Evolutionary conservation across 2,797 vertebrate genomes (phyloP), one percentile per base, ranked within the genome.

Genomic region (Chaunax sp.): DNA sequence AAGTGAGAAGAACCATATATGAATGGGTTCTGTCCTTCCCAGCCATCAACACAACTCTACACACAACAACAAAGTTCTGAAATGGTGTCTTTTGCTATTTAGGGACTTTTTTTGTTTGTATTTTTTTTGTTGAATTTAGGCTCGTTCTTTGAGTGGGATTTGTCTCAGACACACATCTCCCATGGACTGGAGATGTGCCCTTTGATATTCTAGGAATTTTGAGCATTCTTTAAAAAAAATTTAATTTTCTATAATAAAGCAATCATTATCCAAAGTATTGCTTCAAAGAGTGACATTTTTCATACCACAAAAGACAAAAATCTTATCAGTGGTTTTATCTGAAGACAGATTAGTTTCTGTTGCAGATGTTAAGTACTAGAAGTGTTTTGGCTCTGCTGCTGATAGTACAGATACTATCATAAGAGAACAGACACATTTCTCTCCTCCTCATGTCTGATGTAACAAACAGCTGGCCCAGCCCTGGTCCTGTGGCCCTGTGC

Each of bases 311-410:
- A 15, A 30, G 20, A 40, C 44, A 11, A 1, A 22, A 45, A n/a
- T 46, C 11, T n/a, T n/a, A n/a, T n/a, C n/a, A 13, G 37, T 40
- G 25, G 25, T 25, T 55, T 67, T 41, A 57, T 70, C 30, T 13
- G 0, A 41, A 40, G 53, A 26, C 41, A 23, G 13, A 64, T 22
- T 4, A 1, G 9, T 40, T 45, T 20, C 46, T 57, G 50, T 45
- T 71, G 45, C 45, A 22, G 26, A 64, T n/a, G 33, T 1, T 26
- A 37, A 12, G 43, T 18, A 35, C 13, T 50, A 67, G 26, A 22
- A 25, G 26, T 50, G 41, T 53, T 61, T 60, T 63, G 62, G 22
- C 35, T 69, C 50, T 41, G 30, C 19, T 46, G 16, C 22, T 62
- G 22, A 33, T 47, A 18, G 15, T 25, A 40, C 47, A 59, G 47